These are phyloP conservation scores for Tyrannus savana DNA, from an alignment of 2,113 vertebrate species.

Conservation along the genomic window DNA sequence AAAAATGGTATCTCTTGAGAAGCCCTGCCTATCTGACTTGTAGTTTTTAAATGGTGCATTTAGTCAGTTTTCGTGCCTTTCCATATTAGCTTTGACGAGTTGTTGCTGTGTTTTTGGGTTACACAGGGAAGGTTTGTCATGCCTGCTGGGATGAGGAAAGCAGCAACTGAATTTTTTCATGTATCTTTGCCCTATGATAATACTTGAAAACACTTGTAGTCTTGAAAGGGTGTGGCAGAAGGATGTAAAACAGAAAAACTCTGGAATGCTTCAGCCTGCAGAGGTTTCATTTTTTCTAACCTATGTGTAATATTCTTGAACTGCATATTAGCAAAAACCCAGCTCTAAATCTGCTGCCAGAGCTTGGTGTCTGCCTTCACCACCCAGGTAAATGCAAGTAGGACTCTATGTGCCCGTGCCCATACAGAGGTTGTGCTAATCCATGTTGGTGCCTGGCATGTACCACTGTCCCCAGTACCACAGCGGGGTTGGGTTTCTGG, in stretches of 20 bases:
- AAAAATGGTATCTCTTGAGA: not conserved
- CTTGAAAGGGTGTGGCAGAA: not conserved
- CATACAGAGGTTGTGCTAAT: not conserved
- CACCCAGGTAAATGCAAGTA: fast-evolving
- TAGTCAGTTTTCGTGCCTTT: not conserved
- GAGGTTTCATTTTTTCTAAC: not conserved
- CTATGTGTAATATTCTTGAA: not conserved
- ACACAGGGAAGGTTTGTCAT: not conserved
- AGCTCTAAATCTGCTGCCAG: not conserved
- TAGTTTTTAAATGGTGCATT: not conserved
- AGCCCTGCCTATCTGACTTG: not conserved
- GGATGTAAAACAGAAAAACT: not conserved
- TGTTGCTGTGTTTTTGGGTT: not conserved
- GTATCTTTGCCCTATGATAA: not conserved
- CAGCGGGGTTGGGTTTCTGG: not conserved
- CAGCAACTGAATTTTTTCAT: not conserved
- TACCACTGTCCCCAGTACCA: fast-evolving
- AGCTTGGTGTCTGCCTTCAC: not conserved
- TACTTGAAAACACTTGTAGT: not conserved
- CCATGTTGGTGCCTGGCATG: not conserved
- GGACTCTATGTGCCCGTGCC: not conserved
- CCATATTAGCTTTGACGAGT: not conserved
- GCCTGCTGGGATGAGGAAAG: not conserved
- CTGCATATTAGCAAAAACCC: not conserved
- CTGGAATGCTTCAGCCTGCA: not conserved